Evolutionary conservation across 2,113 vertebrate genomes (phyloP).

Genomic region (Oxyura jamaicensis): DNA sequence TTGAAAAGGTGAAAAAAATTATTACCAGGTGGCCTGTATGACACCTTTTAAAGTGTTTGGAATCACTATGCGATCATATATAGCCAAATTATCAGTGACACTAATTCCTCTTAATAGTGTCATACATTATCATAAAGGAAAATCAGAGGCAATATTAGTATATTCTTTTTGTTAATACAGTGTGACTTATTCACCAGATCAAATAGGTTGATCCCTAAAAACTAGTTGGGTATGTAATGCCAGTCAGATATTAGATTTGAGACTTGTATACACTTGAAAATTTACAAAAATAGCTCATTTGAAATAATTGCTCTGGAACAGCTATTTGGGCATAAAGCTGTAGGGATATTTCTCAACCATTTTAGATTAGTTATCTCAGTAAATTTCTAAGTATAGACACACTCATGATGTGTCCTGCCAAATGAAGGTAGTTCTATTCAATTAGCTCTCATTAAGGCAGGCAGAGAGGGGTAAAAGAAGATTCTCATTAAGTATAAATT

Average conservation of each 20-base stretch:
- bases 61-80: background rate
- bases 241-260: slow-evolving; percentile 46
- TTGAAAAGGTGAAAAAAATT: background rate
- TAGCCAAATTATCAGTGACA: background rate
- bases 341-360: slow-evolving; percentile 61
- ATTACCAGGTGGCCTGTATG: background rate
- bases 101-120: background rate
- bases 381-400: slow-evolving; percentile 62
- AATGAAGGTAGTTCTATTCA: slow-evolving; percentile 43
- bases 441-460: slow-evolving; percentile 54
- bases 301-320: slow-evolving; percentile 61
- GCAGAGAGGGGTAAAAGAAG: slow-evolving; percentile 19
- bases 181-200: background rate
- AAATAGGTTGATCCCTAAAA: slow-evolving; percentile 43
- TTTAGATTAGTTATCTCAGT: slow-evolving; percentile 52
- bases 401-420: slow-evolving; percentile 14
- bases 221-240: background rate
- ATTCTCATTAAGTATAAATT: slow-evolving; percentile 10
- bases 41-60: background rate
- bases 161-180: background rate
- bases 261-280: slow-evolving; percentile 64
- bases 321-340: slow-evolving; percentile 59
- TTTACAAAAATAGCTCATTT: slow-evolving; percentile 65
- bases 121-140: background rate
- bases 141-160: background rate